These are phyloP conservation scores for Trypoxylus dichotomus DNA, from an alignment of 1,140 invertebrate species.

Conservation along the genomic window DNA sequence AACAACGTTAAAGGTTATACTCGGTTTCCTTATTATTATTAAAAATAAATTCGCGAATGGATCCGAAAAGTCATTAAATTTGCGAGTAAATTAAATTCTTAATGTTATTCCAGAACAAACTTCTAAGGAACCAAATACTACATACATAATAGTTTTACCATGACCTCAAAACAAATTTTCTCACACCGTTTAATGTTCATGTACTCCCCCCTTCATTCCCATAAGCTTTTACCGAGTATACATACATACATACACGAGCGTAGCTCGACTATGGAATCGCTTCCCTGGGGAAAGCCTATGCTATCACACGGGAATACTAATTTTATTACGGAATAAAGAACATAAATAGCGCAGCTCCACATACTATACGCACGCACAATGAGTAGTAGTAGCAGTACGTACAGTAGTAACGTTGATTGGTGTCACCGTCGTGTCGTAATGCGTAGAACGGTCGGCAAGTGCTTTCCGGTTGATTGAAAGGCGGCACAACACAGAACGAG, in stretches of 20 bases:
- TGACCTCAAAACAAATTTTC: neutral
- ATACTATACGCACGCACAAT: too few relatives aligned
- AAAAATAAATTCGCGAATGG: too few relatives aligned
- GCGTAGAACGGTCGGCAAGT: neutral
- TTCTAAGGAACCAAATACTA: too few relatives aligned
- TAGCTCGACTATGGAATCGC: neutral
- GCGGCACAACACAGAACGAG: neutral
- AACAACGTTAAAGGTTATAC: too few relatives aligned
- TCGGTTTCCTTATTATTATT: too few relatives aligned
- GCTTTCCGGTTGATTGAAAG: neutral
- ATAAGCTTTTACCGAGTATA: neutral
- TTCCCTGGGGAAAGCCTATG: neutral
- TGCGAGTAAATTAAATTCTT: too few relatives aligned
- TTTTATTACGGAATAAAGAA: neutral
- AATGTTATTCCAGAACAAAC: too few relatives aligned
- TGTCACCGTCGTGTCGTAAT: neutral
- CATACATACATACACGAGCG: neutral
- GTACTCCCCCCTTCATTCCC: neutral
- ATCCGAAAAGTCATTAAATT: too few relatives aligned
- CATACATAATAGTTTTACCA: neutral
- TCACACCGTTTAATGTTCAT: neutral
- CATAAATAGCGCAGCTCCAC: neutral
- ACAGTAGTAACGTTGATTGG: neutral
- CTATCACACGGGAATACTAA: slow-evolving; percentile 6
- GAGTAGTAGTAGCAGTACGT: neutral